Base-by-base conservation (phyloP, 2,888 invertebrate species). In the Nomada fabriciana region DNA sequence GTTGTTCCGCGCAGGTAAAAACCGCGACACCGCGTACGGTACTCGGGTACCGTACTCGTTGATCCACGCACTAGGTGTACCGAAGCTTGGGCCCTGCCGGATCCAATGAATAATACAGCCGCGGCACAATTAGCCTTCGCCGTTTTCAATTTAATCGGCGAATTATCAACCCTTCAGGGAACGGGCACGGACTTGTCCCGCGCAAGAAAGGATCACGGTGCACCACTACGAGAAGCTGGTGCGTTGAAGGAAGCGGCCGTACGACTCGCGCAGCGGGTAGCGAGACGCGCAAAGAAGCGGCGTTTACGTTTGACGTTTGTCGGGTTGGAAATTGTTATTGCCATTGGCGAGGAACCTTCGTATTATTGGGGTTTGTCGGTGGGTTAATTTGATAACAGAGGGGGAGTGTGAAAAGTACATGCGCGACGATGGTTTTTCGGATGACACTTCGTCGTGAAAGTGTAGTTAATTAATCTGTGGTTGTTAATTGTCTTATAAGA, bases 91-190 rank as follows among this genome's bases (percentile, higher is more conserved):
- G 55, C 65, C 76, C 74, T 72, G 83, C 69, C 75, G 87, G 85
- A 88, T 85, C 87, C 89, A 88, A 93, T 93, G 93, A 93, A 93
- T 93, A 93, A 93, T 93, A 93, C 93, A 93, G 90, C 89, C 89
- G 88, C 88, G 80, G 90, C 88, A 89, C 93, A 93, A 93, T 93
- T 93, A 93, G 93, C 92, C 90, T 36, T 86, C 88, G 89, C 89
- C 91, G 91, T 92, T 92, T 92, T 91, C 93, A 92, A 93, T 93
- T 93, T 93, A 93, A 93, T 93, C 93, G 93, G 89, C 92, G 93
- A 92, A 93, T 93, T 93, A 93, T 92, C 93, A 91, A 93, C 91
- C 92, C 92, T 92, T 92, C 91, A 90, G 92, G 91, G 92, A 92
- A 92, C 90, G 80, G 47, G 74, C 82, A 11, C 13, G 13, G 83